Evolutionary conservation across 2,797 vertebrate species (phyloP), one percentile per base, ranked within the genome.

Genomic region (Clarias platycephalus): DNA sequence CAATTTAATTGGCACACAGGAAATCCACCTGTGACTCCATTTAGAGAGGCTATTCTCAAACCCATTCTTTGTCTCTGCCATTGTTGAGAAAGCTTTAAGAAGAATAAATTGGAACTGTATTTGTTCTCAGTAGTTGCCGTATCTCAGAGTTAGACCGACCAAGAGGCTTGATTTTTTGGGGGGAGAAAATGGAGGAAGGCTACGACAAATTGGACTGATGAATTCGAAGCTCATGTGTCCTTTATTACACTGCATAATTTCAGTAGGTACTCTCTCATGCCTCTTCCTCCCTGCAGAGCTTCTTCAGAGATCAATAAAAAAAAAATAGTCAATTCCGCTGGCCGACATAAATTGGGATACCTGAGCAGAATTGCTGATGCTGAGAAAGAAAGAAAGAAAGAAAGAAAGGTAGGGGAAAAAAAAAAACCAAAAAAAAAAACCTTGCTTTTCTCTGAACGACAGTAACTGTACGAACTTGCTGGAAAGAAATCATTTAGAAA

Each of bases 401-500:
- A 22, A 3, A n/a, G 0, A 5, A 1, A n/a, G n/a, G n/a, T n/a
- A n/a, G n/a, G n/a, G n/a, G n/a, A n/a, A n/a, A n/a, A n/a, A n/a
- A n/a, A n/a, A n/a, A n/a, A 15, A 26, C 3, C 15, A n/a, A n/a
- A n/a, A n/a, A n/a, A n/a, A 20, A 49, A 15, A 85, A 82, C 86
- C 84, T 31, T 18, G 49, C 44, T 80, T 81, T 85, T 12, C n/a
- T 49, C 71, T 64, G 76, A 83, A 70, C 9, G 37, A 18, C n/a
- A 85, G 63, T 49, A 82, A 85, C 70, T 83, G 81, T 58, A 81
- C 60, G 70, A 88, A 85, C 84, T 81, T 82, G 49, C 86, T 71
- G 44, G 83, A 87, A 81, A 86, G 81, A 75, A 86, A 88, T 88
- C 81, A 68, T 77, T 88, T 85, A 85, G 83, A 79, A 85, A 64